Base-by-base conservation (phyloP, 2,888 invertebrate species). In the Pristionchus entomophagus region DNA sequence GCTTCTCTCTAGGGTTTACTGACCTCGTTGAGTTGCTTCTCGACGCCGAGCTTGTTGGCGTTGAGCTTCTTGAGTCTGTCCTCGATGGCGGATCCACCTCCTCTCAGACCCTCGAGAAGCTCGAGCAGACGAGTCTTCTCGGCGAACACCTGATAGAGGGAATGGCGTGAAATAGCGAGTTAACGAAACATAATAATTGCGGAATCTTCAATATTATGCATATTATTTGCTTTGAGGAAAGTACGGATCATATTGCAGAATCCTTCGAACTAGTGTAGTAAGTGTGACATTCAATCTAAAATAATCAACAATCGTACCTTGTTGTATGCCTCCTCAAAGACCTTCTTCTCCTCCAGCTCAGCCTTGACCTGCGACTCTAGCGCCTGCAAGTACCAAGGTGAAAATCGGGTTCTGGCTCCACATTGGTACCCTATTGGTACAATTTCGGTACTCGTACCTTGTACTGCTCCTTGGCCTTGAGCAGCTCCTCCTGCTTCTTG, bases 331-430 rank as follows among this genome's bases (percentile, higher is more conserved):
- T 98, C 96, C 94, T 98, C 97, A 94, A 53, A n/a, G n/a, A 73
- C 77, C 96, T 97, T 98, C 96, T 99, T 97, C 94, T 99, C 96
- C 94, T 99, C 98, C 95, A 97, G 97, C 95, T 98, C 97, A 95
- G 97, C 97, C 94, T 96, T 96, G 89, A 97, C 97, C 95, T 97
- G 97, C 95, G 98, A 98, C 95, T 98, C 97, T 94, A 97, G 73
- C 10, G 22, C 19, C 95, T 95, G 96, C 41, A 73, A 65, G 17
- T 22, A 65, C 35, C 0, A 5, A 19, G 35, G n/a, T 59, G 45
- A 14, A 10, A 45, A 6, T 14, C 19, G 4, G 35, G 2, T 59
- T 17, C 5, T 69, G 69, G 69, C 17, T 26, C 41, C 73, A 1
- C 10, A 22, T 69, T 0, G 22, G 65, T 65, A 35, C 65, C 38